These are phyloP conservation scores for Mya arenaria DNA, from an alignment of 1,140 invertebrate genomes.

Conservation along the genomic window DNA sequence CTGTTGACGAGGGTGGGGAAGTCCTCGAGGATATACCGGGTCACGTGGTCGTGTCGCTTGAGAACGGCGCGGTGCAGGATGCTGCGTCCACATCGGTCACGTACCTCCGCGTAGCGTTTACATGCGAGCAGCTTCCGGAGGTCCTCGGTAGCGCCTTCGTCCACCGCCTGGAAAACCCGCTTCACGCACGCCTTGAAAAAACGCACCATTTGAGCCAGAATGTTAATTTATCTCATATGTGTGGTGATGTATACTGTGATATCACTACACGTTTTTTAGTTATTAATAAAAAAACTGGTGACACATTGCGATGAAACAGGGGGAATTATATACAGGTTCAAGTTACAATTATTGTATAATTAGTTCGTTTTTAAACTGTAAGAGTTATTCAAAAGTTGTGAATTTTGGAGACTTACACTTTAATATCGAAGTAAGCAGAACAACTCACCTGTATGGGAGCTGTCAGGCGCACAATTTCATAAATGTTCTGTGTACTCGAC, in stretches of 20 bases:
- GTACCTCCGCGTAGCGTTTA: slow-evolving; percentile 67
- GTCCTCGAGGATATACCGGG: slow-evolving; percentile 59
- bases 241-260: too few species aligned
- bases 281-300: too few species aligned
- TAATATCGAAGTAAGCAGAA: too few species aligned
- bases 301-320: too few species aligned
- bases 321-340: too few species aligned
- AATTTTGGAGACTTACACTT: too few species aligned
- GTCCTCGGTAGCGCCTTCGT: slow-evolving; percentile 63
- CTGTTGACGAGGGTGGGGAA: slow-evolving; percentile 62
- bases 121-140: slow-evolving; percentile 67
- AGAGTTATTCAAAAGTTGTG: too few species aligned
- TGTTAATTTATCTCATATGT: too few species aligned
- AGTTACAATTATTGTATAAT: too few species aligned
- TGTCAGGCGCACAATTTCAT: slow-evolving; percentile 60
- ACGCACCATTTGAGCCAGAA: too few species aligned
- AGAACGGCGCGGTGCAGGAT: slow-evolving; percentile 71
- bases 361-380: too few species aligned
- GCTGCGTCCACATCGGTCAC: slow-evolving; percentile 73
- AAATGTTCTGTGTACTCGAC: slow-evolving; percentile 56
- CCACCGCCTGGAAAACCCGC: slow-evolving; percentile 68
- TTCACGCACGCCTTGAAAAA: slow-evolving; percentile 63
- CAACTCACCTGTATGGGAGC: slow-evolving; percentile 66
- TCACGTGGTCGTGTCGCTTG: slow-evolving; percentile 50
- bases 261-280: too few species aligned